Base-by-base conservation (phyloP, 1,140 invertebrate genomes). In the Ladona fulva region DNA sequence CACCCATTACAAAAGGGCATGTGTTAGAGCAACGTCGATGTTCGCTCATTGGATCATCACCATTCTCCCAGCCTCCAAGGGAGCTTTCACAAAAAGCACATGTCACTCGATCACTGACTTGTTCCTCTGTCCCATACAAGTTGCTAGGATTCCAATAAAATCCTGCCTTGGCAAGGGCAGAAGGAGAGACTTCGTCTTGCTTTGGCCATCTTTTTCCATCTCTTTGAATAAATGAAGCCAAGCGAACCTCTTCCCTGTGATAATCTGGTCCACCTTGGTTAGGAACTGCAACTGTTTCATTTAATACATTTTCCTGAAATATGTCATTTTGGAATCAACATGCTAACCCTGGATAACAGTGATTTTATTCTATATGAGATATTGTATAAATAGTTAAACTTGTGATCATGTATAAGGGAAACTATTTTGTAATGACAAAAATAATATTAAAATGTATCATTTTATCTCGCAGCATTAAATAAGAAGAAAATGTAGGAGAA, bases 51-150 rank as follows among this genome's bases (percentile, higher is more conserved):
- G 95, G 94, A 82, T 89, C 88, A 86, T 92, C 94, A 78, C 88
- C 91, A 78, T 82, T 83, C 84, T 90, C 89, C 94, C 92, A 97
- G 80, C 89, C 88, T 80, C 85, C 88, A 80, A 92, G 87, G 73
- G 94, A 85, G 77, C 90, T 93, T 81, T 88, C 88, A 85, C 94
- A 96, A 88, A 91, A 96, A 16, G 91, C 93, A 85, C 95, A 97
- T 80, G 93, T 89, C 0, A 96, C 93, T 83, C 92, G 90, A 77
- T 88, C 87, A 37, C 87, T 85, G 42, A 86, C 85, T 25, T 89
- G 10, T 52, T 10, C 44, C 10, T 66, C 52, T 6, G 52, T 5
- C 1, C 52, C 5, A 66, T 22, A 19, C 12, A 66, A 16, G 52
- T 12, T 66, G n/a, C 52, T 66, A 66, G 52, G 52, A 66, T 66